Base-by-base conservation (phyloP, 2,797 vertebrate genomes). In the Notoglanidium macrostoma region DNA sequence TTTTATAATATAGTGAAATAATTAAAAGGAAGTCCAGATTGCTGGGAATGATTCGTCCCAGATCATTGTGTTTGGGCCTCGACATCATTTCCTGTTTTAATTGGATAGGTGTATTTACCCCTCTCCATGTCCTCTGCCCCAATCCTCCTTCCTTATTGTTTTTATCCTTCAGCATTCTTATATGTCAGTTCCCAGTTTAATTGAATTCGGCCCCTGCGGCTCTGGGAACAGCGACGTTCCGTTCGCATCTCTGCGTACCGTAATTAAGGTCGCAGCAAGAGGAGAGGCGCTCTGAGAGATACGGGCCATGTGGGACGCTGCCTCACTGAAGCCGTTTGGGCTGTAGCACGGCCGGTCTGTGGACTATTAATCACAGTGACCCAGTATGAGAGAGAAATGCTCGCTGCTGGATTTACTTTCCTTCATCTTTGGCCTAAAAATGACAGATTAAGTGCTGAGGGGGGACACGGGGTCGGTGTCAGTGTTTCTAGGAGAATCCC, bases 301-400 rank as follows among this genome's bases (percentile, higher is more conserved):
- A 76, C 29, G 72, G 46, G 72, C 81, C 32, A 5, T 67, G 19
- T 49, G 55, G 63, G 63, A 77, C 5, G 61, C 32, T 73, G 70
- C 78, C 32, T 76, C 12, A 49, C 70, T 21, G 21, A 72, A 76
- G 61, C 40, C 35, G 29, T 65, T 65, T 23, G 29, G 78, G 67
- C 29, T 6, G 2, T 46, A 11, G 26, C 3, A 19, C 14, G 63
- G 46, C 70, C 29, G 46, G 46, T 17, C 57, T 40, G 55, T 46
- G 32, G 78, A 65, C 57, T 74, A 87, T 87, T 89, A 89, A 89
- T 89, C 87, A 86, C 84, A 63, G 54, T 85, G 88, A 82, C 80
- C 72, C 84, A 83, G 63, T 87, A 83, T 63, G 85, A 65, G 85
- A 57, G 35, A 26, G 5, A 82, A 65, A 57, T 49, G 70, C 74